Evolutionary conservation across 2,797 vertebrate genomes (phyloP).

Genomic region (Smutsia temminckii): DNA sequence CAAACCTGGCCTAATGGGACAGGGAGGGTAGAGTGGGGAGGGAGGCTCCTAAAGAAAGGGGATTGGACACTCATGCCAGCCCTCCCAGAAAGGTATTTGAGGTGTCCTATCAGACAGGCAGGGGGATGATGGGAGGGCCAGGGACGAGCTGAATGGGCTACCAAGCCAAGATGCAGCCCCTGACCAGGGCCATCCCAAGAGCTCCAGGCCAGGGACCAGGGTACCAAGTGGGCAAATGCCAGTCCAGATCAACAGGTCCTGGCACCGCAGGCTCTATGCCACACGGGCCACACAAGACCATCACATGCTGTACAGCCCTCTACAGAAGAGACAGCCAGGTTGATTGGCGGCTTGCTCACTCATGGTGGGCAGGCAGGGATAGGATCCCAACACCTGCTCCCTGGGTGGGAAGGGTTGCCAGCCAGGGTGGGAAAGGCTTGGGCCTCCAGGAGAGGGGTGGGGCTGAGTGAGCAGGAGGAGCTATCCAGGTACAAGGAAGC

Average conservation of each 20-base stretch:
- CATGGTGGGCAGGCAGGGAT: background rate
- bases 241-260: background rate
- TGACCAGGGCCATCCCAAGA: background rate
- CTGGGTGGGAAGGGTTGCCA: background rate
- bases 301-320: background rate
- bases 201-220: background rate
- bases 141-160: background rate
- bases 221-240: background rate
- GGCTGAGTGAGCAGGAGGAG: background rate
- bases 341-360: background rate
- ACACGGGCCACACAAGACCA: background rate
- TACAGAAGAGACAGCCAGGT: background rate
- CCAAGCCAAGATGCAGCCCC: background rate
- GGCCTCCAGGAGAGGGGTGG: background rate
- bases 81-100: background rate
- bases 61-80: background rate
- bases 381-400: background rate
- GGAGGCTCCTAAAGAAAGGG: background rate
- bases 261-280: background rate
- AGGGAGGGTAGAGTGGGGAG: slow-evolving; percentile 22
- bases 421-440: background rate
- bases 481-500: background rate
- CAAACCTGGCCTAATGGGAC: slow-evolving; percentile 77
- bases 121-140: background rate
- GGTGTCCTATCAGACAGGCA: background rate